Percentiles rank a stretch among this genome's conserved stretches.
These are phyloP conservation scores for Drosophila ironensis DNA, from an alignment of 1,140 invertebrate genomes.

Conservation along the genomic window DNA sequence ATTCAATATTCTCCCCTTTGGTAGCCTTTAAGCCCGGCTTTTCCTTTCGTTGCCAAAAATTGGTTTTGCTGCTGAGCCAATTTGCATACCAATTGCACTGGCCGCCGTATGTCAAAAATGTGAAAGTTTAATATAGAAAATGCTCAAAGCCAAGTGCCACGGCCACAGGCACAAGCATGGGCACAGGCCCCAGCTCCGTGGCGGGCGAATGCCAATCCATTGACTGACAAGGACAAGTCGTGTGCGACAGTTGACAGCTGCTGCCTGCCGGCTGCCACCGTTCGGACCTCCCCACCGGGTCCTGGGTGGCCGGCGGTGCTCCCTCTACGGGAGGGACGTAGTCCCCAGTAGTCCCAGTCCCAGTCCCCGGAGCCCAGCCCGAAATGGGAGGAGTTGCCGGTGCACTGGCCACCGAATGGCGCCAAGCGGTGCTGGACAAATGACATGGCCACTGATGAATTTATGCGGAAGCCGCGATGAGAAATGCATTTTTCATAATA, in stretches of 20 bases:
- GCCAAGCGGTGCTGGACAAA: constrained; percentile 58
- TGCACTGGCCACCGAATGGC: constrained; percentile 16
- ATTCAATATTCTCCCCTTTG: not conserved
- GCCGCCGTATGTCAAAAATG: constrained; percentile 70
- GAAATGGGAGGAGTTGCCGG: constrained; percentile 5
- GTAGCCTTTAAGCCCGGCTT: constrained; percentile 29
- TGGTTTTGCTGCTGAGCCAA: constrained; percentile 24
- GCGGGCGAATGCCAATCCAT: constrained; percentile 46
- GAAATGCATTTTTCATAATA: constrained; percentile 77
- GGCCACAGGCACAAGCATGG: not conserved
- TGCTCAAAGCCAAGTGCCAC: constrained; percentile 36
- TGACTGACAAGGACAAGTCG: constrained; percentile 78
- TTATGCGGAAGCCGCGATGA: constrained; percentile 65
- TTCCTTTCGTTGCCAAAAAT: constrained; percentile 14
- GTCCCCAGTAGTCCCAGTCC: constrained; percentile 36
- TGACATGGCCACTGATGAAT: constrained; percentile 74
- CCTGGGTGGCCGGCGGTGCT: constrained; percentile 26
- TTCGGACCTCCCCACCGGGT: constrained; percentile 35
- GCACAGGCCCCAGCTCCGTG: constrained; percentile 11
- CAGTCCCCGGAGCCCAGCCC: not conserved
- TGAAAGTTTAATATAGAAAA: constrained; percentile 80
- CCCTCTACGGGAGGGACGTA: constrained; percentile 28
- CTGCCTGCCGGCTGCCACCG: constrained; percentile 65
- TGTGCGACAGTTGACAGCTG: constrained; percentile 79
- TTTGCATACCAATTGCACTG: constrained; percentile 74